phyloP scores from a whole-genome alignment of 2,797 vertebrate species.

The Chelmon rostratus region DNA sequence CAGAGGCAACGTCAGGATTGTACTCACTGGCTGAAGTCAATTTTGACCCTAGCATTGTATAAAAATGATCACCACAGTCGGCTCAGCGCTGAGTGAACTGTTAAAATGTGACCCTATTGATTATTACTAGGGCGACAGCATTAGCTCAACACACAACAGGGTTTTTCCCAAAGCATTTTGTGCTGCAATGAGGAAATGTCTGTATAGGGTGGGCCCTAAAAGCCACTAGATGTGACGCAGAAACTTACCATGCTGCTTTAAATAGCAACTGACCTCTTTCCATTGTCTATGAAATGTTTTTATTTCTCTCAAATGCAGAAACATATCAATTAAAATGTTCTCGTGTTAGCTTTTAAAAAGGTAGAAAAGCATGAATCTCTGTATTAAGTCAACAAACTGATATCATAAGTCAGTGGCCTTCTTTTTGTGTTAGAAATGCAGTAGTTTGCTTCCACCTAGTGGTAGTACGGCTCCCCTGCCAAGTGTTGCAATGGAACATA shows the following conservation, averaged over 20 bases:
- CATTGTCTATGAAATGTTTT: neutral
- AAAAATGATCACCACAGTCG: neutral
- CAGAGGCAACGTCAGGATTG: neutral
- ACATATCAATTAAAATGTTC: neutral
- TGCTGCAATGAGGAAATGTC: conserved; percentile 33
- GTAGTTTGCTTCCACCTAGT: conserved; percentile 68
- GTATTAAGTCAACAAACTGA: neutral
- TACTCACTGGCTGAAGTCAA: neutral
- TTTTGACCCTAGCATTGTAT: neutral
- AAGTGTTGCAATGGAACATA: neutral
- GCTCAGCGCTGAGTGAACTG: neutral
- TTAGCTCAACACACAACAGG: neutral
- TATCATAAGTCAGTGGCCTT: neutral
- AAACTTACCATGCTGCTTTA: conserved; percentile 1
- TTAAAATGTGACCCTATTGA: neutral
- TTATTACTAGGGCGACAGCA: neutral
- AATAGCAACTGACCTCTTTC: neutral
- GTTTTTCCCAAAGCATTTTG: neutral
- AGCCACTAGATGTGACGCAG: neutral
- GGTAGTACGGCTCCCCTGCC: conserved; percentile 32
- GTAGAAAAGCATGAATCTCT: neutral
- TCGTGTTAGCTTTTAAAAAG: neutral
- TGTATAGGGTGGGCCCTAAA: neutral
- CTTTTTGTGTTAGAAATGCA: neutral
- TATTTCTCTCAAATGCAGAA: neutral